Evolutionary conservation across 2,113 vertebrate species (phyloP).

Genomic region (Microcebus tavaratra): DNA sequence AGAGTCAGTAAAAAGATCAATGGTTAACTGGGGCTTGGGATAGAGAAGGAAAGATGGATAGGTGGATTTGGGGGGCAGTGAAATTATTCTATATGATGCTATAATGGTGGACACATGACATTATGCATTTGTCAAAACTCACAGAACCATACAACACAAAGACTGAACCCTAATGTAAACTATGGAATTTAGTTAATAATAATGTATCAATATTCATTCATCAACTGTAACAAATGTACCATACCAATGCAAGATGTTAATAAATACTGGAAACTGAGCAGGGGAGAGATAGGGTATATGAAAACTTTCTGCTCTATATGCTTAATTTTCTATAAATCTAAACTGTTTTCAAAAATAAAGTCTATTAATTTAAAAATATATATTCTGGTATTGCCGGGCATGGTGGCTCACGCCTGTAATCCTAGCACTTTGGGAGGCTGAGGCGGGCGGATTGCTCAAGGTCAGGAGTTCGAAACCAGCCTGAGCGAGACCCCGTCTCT

Average conservation of each 20-base stretch:
- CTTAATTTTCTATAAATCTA: constrained; percentile 15
- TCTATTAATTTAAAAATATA: background rate
- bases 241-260: background rate
- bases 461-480: no score
- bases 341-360: background rate
- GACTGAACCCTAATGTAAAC: constrained; percentile 3
- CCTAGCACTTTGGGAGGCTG: no score
- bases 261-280: background rate
- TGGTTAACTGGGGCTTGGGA: background rate
- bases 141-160: background rate
- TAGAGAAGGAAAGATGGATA: background rate
- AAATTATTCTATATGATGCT: background rate
- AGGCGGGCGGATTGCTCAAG: no score
- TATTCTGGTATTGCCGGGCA: background rate
- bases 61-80: background rate
- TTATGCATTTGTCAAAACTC: background rate
- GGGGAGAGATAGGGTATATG: background rate
- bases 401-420: no score
- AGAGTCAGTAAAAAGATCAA: background rate
- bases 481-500: no score
- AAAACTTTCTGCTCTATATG: background rate
- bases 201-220: background rate
- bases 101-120: background rate
- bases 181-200: background rate
- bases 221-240: background rate